Base-by-base conservation (phyloP, 2,888 invertebrate genomes). In the Cephus nigrinus region DNA sequence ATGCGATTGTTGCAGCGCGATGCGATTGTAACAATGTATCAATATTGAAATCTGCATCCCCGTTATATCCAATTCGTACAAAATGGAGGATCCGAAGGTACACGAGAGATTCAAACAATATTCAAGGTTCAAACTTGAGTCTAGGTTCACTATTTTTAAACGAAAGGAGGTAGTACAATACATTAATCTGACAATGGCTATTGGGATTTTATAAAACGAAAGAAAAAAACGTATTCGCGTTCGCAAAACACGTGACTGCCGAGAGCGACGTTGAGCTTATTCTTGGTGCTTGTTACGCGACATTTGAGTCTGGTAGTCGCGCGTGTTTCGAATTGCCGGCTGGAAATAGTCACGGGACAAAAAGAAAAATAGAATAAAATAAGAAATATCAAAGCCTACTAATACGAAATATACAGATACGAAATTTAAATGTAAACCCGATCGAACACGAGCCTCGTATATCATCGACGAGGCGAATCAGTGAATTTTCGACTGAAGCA, bases 321-420 rank as follows among this genome's bases (percentile, higher is more conserved):
- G 71, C 71, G 32, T 71, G 71, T 71, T 33, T 71, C 32, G 11
- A 33, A 74, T 40, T 33, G 40, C 74, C 36, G n/a, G 68, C 11
- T 40, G 74, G 40, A 40, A 35, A 40, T 40, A 74, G 32, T 35
- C 36, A 4, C 30, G 23, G 11, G 32, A 74, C 11, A 30, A 30
- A 12, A 5, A 71, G 12, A 32, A 75, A 79, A 75, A 69, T 74
- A 79, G 76, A 73, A 36, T 75, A 69, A 79, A 74, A 79, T 72
- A 72, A 76, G 75, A 74, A 76, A 23, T 12, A 23, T 68, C 76
- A 9, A 15, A 55, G 40, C 23, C 5, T 55, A 55, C 40, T 9
- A 23, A 55, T 23, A 55, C 40, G 40, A 40, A 40, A 40, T 40
- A n/a, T n/a, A n/a, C 4, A 40, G 15, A 12, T 0, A 40, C 15